Conservation (phyloP, 2,888 invertebrate species). For the Noctua janthina region DNA sequence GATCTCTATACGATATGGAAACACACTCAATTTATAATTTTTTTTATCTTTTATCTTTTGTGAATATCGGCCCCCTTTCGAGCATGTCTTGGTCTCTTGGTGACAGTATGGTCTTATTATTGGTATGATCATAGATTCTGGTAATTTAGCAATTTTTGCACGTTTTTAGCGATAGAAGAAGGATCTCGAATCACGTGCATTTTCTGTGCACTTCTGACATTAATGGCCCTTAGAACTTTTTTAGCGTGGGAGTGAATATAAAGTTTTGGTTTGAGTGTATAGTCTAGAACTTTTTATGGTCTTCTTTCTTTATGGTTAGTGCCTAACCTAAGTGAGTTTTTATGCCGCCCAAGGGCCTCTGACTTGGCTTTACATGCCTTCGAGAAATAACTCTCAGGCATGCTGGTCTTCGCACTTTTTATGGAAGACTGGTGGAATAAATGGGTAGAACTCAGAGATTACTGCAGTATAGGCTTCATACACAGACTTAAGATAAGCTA, state of each 20-base stretch:
- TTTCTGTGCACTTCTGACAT: not conserved
- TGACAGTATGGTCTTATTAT: not conserved
- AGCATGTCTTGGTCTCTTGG: not conserved
- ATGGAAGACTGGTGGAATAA: not conserved
- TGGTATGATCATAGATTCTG: not conserved
- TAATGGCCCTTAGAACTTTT: not conserved
- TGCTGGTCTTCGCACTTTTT: not conserved
- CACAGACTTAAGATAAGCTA: not conserved
- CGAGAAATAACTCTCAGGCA: too few species aligned
- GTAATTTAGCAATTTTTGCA: not conserved
- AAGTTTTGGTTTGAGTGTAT: not conserved
- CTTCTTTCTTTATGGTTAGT: too few species aligned
- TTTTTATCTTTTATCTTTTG: constrained; percentile 25
- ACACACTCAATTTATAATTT: constrained; percentile 14
- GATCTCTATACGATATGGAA: not conserved
- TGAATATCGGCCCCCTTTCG: not conserved
- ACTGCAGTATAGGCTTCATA: not conserved
- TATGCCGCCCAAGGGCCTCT: too few species aligned
- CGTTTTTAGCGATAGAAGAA: not conserved
- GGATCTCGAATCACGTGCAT: not conserved
- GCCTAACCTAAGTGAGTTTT: too few species aligned
- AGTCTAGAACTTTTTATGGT: not conserved
- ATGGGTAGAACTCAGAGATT: not conserved
- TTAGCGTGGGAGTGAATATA: not conserved
- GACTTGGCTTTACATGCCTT: too few species aligned